These are phyloP conservation scores for Synanthedon tipuliformis DNA, from an alignment of 2,888 invertebrate species.

Conservation along the genomic window DNA sequence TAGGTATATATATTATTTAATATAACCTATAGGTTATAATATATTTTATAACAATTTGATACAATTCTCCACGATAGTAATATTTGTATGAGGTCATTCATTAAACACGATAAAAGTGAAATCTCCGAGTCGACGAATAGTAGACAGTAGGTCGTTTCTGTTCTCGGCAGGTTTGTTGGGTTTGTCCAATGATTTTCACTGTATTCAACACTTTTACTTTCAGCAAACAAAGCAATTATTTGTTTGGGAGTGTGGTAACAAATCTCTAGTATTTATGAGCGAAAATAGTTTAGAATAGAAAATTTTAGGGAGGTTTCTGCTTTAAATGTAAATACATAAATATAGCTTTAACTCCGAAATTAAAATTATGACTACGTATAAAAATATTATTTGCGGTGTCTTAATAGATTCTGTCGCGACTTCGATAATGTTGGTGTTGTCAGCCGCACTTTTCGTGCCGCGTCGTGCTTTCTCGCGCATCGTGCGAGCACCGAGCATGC, in stretches of 20 bases:
- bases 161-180: slow-evolving; percentile 48
- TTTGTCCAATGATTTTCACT: slow-evolving; percentile 56
- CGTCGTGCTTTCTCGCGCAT: slow-evolving; percentile 66
- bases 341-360: too few species aligned
- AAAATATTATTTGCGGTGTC: too few species aligned
- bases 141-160: slow-evolving; percentile 47
- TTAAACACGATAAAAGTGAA: slow-evolving; percentile 59
- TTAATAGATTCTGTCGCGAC: too few species aligned
- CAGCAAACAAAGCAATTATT: slow-evolving; percentile 31
- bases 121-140: slow-evolving; percentile 35
- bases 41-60: not conserved
- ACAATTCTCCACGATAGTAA: not conserved
- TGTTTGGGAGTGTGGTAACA: slow-evolving; percentile 6
- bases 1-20: too few species aligned
- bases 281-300: too few species aligned
- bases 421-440: not conserved
- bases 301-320: too few species aligned
- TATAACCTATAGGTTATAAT: too few species aligned
- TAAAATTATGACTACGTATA: too few species aligned
- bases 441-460: slow-evolving; percentile 8
- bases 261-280: not conserved
- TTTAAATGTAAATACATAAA: too few species aligned
- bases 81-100: slow-evolving; percentile 18
- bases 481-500: slow-evolving; percentile 58
- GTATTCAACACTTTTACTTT: slow-evolving; percentile 58